Evolutionary conservation across 2,113 vertebrate genomes (phyloP), one percentile per base, ranked within the genome.

Genomic region (Aphelocoma coerulescens): DNA sequence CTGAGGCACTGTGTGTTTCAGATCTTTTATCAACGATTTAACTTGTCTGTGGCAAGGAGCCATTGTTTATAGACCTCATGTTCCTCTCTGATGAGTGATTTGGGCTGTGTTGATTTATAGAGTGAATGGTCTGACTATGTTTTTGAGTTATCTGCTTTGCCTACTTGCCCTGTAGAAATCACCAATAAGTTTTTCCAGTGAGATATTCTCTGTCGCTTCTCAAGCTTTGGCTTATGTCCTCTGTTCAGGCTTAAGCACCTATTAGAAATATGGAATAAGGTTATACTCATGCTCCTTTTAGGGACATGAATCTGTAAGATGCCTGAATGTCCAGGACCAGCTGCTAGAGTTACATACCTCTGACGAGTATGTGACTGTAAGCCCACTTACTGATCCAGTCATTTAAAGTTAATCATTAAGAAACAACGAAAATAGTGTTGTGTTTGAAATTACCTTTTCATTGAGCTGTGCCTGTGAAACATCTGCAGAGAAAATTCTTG

Each of bases 21-120:
- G 87, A 89, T 91, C 87, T 82, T 82, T 92, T 87, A 82, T 95
- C 54, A 91, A 62, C 35, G 9, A 88, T 93, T 95, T 95, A 79
- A 79, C 46, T 91, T 77, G 74, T 89, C 67, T 3, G 0, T 88
- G 44, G 74, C 71, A 94, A 93, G 22, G 11, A 91, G 41, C 48
- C 89, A 77, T 54, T 95, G 73, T 89, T 92, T 82, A 79, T 21
- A 95, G 77, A 85, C 69, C 37, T 86, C 83, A 39, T 85, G 86
- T 71, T 95, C 68, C 57, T 80, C 58, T 85, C 65, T 81, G 44
- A 89, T 82, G 44, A 85, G 66, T 75, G 69, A 87, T 87, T 82
- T 79, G 44, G n/a, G 32, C 69, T 89, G 24, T 0, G 0, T 30
- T 79, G 55, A 63, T 94, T 89, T 88, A 57, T 26, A 73, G 18